Evolutionary conservation across 2,797 vertebrate genomes (phyloP), one percentile per base, ranked within the genome.

Genomic region (Ambastaia sidthimunki): DNA sequence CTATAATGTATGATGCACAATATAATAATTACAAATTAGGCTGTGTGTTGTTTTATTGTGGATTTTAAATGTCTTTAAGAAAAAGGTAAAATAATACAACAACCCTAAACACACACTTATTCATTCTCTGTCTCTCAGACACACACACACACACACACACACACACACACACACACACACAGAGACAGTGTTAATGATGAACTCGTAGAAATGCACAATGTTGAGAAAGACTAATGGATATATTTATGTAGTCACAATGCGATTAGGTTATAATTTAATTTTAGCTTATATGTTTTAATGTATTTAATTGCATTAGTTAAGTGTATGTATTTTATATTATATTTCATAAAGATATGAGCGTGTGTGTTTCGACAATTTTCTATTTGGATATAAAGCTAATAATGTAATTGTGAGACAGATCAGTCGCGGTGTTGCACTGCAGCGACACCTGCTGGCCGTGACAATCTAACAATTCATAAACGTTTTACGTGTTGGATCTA

Each of bases 81-180:
- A 60, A 0, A 71, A 69, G n/a, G 18, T 9, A 19, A 77, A 25
- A 69, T 37, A 21, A 21, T 83, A 11, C 91, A 93, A 89, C 93
- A 93, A 90, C 19, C 50, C 0, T 11, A 0, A 86, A 86, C 83
- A 57, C 90, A 91, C 76, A 80, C 91, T 91, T 93, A 88, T 89
- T 87, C 92, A 91, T 92, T 88, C 89, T 88, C 92, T 91, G 92
- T 91, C 93, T 92, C 90, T 91, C 93, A 93, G 93, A 92, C 62
- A 23, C 28, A 4, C 28, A 3, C n/a, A 1, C 28, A 41, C 31
- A 37, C 48, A 18, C 55, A 34, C 37, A 7, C 41, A 31, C 23
- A 7, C 23, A 2, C 18, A 0, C n/a, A 41, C 34, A 23, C 50
- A 12, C 57, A 54, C 57, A 7, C 41, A n/a, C 93, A 93, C 94